Conservation (phyloP, 1,140 invertebrate species). For the Ephestia elutella region DNA sequence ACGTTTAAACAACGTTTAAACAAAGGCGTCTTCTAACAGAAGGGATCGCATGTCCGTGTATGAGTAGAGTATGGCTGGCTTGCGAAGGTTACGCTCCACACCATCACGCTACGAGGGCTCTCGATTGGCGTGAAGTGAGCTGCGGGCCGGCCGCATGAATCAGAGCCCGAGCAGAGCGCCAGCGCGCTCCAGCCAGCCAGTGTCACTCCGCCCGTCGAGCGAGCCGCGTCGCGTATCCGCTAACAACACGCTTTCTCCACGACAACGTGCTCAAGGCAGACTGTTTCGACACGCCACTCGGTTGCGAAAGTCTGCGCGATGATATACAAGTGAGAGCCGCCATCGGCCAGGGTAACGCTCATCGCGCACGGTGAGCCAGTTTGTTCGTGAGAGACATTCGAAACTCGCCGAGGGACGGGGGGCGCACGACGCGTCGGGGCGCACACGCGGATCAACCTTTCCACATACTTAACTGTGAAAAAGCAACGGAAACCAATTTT, state of each 20-base stretch:
- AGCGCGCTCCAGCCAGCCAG: slow-evolving; percentile 30
- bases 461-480: slow-evolving; percentile 55
- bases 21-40: background rate
- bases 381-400: slow-evolving; percentile 63
- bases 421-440: slow-evolving; percentile 65
- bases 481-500: slow-evolving; percentile 69
- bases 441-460: slow-evolving; percentile 65
- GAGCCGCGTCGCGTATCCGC: slow-evolving; percentile 29
- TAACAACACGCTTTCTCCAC: slow-evolving; percentile 43
- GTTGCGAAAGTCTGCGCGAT: slow-evolving; percentile 72
- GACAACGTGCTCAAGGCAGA: slow-evolving; percentile 49
- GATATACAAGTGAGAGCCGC: slow-evolving; percentile 72
- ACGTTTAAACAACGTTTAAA: no score
- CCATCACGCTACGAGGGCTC: slow-evolving; percentile 1
- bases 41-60: slow-evolving; percentile 1
- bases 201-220: slow-evolving; percentile 40
- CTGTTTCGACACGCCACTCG: slow-evolving; percentile 64
- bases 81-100: slow-evolving; percentile 16
- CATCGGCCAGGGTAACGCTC: slow-evolving; percentile 67
- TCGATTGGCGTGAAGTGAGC: slow-evolving; percentile 42
- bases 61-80: slow-evolving; percentile 19
- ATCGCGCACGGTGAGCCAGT: slow-evolving; percentile 69
- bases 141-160: slow-evolving; percentile 33
- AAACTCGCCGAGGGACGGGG: slow-evolving; percentile 67
- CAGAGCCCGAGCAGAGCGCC: slow-evolving; percentile 21